Evolutionary conservation across 1,140 invertebrate genomes (phyloP).

Genomic region (Drosophila arizonae): DNA sequence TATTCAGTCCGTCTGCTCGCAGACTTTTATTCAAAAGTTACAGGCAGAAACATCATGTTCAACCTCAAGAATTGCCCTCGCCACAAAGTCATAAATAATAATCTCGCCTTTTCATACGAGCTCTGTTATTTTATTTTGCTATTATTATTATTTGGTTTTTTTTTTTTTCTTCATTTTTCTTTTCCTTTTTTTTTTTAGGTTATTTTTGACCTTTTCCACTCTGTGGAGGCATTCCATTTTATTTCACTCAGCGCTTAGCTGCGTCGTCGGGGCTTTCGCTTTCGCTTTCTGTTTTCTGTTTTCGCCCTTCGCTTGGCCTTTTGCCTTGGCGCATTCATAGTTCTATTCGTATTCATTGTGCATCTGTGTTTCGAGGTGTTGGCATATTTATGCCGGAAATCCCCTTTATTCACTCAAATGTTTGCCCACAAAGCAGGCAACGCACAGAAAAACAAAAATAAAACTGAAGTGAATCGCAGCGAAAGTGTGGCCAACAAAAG

Average conservation of each 20-base stretch:
- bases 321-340: constrained; percentile 48
- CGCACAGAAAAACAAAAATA: background rate
- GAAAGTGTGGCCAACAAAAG: constrained; percentile 47
- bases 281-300: constrained; percentile 10
- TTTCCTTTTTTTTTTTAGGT: constrained; percentile 11
- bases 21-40: background rate
- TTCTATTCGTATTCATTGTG: constrained; percentile 64
- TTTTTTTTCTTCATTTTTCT: too few species aligned
- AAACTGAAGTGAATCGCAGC: constrained; percentile 34
- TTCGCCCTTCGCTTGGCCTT: constrained; percentile 38
- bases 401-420: constrained; percentile 62
- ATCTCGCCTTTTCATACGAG: constrained; percentile 40
- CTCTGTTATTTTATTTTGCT: constrained; percentile 14
- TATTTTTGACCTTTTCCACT: constrained; percentile 7
- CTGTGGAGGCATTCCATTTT: constrained; percentile 37
- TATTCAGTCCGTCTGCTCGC: background rate
- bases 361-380: constrained; percentile 56
- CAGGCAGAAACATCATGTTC: constrained; percentile 21
- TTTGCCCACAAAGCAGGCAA: constrained; percentile 35
- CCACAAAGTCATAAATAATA: constrained; percentile 65
- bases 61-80: constrained; percentile 19
- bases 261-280: constrained; percentile 14
- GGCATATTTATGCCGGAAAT: constrained; percentile 70
- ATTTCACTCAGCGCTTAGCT: constrained; percentile 44
- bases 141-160: background rate